Conservation (phyloP, 35 echinoderm and acorn worm species). For the Apostichopus californicus region DNA sequence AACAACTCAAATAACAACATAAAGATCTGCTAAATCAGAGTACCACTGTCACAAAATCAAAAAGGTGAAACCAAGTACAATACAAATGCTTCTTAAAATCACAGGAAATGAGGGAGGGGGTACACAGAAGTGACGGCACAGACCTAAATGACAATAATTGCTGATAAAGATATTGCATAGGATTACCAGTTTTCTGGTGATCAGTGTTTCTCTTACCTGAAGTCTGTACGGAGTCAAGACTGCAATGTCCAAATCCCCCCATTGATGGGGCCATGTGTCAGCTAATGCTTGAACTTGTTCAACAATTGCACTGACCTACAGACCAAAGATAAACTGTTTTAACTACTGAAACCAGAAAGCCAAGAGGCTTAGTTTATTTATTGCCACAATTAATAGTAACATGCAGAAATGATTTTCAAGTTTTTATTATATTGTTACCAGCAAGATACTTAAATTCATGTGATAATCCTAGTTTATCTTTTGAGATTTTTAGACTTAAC, state of each 20-base stretch:
- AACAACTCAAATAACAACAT: too few relatives aligned
- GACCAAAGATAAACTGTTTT: background rate
- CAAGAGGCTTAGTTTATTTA: background rate
- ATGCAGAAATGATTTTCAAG: background rate
- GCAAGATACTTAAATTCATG: too few relatives aligned
- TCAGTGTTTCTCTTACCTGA: slow-evolving; percentile 52
- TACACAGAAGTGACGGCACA: too few relatives aligned
- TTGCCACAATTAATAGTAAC: background rate
- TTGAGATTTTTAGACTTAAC: too few relatives aligned
- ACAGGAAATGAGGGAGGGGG: too few relatives aligned
- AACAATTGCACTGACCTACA: slow-evolving; percentile 47
- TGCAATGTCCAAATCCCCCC: slow-evolving; percentile 68
- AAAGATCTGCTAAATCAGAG: too few relatives aligned
- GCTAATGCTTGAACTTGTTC: slow-evolving; percentile 51
- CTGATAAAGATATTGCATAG: background rate
- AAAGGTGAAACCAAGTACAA: too few relatives aligned
- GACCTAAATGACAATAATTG: too few relatives aligned
- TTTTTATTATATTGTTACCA: too few relatives aligned
- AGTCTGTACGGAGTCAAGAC: slow-evolving; percentile 74
- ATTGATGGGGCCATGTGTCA: slow-evolving; percentile 65
- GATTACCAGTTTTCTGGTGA: background rate
- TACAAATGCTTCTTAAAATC: too few relatives aligned
- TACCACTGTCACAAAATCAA: too few relatives aligned
- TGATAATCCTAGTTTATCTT: too few relatives aligned
- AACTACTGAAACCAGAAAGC: background rate